phyloP scores from a whole-genome alignment of 2,797 vertebrate genomes.

The Megalops cyprinoides region DNA sequence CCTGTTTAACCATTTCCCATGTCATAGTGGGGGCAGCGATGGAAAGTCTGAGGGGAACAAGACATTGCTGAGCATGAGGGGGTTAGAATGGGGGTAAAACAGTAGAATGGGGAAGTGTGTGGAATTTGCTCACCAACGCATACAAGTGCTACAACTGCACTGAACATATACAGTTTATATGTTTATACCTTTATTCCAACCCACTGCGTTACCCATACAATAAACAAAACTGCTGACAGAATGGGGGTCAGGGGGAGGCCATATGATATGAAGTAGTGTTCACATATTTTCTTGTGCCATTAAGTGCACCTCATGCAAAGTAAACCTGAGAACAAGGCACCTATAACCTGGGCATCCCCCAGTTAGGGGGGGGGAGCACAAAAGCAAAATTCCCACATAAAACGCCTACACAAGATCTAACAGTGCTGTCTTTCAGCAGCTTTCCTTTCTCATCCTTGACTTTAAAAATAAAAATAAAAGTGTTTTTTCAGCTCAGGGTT shows the following conservation, averaged over 20 bases:
- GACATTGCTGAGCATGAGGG: too few relatives aligned
- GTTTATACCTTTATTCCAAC: too few relatives aligned
- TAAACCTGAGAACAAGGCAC: neutral
- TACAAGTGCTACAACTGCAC: too few relatives aligned
- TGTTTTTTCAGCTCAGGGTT: slow-evolving; percentile 3
- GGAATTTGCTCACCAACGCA: too few relatives aligned
- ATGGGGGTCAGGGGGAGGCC: neutral
- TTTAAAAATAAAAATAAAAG: neutral
- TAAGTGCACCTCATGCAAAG: neutral
- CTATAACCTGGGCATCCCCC: neutral
- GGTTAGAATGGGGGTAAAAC: too few relatives aligned
- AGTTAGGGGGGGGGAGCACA: neutral
- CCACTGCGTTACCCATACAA: neutral
- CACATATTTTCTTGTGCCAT: neutral
- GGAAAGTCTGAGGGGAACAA: neutral
- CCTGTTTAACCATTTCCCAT: neutral
- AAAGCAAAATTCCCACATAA: neutral
- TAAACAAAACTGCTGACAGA: neutral
- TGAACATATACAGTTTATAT: too few relatives aligned
- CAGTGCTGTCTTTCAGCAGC: neutral
- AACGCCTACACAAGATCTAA: too few relatives aligned
- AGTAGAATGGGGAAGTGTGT: too few relatives aligned
- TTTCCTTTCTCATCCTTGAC: neutral
- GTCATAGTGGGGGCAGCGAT: neutral
- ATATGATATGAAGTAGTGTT: neutral